Base-by-base conservation (phyloP, 1,140 invertebrate species). In the Ceratina japonica region DNA sequence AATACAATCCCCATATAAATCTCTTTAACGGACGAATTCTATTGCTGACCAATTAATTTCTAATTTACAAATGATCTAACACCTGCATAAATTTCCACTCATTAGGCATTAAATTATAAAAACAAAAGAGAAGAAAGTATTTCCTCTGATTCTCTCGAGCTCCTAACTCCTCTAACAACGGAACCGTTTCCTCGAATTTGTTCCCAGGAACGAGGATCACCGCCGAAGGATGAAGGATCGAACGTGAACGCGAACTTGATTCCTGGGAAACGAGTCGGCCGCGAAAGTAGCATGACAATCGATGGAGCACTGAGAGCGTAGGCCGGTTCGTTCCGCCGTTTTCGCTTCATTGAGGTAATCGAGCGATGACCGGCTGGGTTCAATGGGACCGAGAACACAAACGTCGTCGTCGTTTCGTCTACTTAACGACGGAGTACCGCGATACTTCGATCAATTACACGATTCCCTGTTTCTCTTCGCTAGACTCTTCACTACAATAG, bases 301-400 rank as follows among this genome's bases (percentile, higher is more conserved):
- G 66, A 70, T 70, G 44, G 22, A 63, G 56, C 65, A 52, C 44
- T 31, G 37, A 54, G 58, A 37, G 49, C 10, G 18, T 15, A 37
- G 49, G 20, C 49, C 15, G n/a, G 15, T 77, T 44, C 20, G 58
- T 71, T 71, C 27, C 75, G 16, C 12, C 64, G 22, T 59, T 75
- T 75, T 75, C 54, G 64, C 49, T 69, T 69, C 52, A 61, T 75
- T 24, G 31, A 16, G 27, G 20, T 54, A 78, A 77, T 70, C 24
- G 49, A 56, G 49, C 49, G 12, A 20, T 44, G 24, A 2, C 12
- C n/a, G 10, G 22, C 0, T 0, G 27, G 16, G 37, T n/a, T 51
- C 12, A 64, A 77, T 27, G 44, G 31, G n/a, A 52, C 58, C 22
- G 51, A 51, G 73, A 54, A 44, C 37, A 2, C 31, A 18, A 49